A percentile compares a stretch with the other conserved stretches of the same genome.
phyloP scores from a whole-genome alignment of 2,113 vertebrate species.

The Agelaius phoeniceus region DNA sequence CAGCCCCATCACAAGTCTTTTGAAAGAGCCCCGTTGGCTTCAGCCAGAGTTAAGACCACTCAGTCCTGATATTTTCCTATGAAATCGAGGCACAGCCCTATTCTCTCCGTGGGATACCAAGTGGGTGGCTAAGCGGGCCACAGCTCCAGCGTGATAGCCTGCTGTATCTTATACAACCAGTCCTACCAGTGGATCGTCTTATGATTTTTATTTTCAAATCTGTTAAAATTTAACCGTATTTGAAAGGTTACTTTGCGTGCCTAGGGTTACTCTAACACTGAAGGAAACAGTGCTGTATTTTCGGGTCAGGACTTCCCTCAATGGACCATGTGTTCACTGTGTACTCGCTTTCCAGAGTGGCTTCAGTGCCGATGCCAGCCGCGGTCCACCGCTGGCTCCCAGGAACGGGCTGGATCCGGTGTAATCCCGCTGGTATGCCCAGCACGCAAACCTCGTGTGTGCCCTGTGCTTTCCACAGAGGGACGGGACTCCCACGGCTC shows the following conservation, averaged over 20 bases:
- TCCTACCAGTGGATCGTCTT: not conserved
- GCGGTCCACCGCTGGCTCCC: not conserved
- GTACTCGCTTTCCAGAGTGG: not conserved
- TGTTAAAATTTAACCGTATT: not conserved
- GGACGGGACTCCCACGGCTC: not conserved
- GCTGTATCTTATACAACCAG: not conserved
- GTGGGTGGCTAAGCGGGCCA: not conserved
- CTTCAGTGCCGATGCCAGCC: not conserved
- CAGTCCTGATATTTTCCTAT: not conserved
- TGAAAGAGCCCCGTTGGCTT: not conserved
- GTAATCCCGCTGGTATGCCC: not conserved
- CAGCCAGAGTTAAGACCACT: not conserved
- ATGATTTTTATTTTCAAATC: not conserved
- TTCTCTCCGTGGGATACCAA: not conserved
- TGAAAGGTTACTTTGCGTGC: not conserved
- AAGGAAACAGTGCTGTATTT: not conserved
- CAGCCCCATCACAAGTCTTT: not conserved
- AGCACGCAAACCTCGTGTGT: not conserved
- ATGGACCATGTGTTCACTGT: too few species aligned
- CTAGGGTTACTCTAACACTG: not conserved
- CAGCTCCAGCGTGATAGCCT: not conserved
- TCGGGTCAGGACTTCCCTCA: not conserved
- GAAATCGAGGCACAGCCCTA: not conserved
- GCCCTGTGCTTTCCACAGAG: not conserved
- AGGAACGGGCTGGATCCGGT: not conserved